These are phyloP conservation scores for Sinodicranocentrus sp. DNA, from an alignment of 2,888 invertebrate genomes.

Conservation along the genomic window DNA sequence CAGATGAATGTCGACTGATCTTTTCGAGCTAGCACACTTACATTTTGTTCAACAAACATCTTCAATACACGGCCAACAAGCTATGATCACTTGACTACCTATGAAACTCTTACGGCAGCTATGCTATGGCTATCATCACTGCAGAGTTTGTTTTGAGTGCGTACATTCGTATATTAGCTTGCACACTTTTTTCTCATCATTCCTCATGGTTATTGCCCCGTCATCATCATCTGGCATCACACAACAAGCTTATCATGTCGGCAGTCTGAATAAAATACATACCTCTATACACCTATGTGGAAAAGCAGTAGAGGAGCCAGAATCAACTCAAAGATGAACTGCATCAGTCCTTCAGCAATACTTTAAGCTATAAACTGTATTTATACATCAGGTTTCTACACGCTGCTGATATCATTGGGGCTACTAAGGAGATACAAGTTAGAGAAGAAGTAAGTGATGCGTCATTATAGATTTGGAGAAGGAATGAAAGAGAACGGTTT, in stretches of 20 bases:
- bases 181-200: constrained; percentile 45
- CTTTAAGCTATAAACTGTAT: too few species aligned
- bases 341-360: too few species aligned
- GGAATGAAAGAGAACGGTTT: constrained; percentile 13
- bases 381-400: too few species aligned
- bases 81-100: background rate
- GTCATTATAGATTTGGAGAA: constrained; percentile 17
- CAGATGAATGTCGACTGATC: constrained; percentile 68
- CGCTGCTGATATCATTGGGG: too few species aligned
- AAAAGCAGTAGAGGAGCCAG: too few species aligned
- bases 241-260: background rate
- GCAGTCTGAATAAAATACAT: background rate
- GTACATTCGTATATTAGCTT: too few species aligned
- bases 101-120: background rate
- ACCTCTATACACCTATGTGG: too few species aligned
- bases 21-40: constrained; percentile 1
- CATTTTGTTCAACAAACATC: constrained; percentile 19
- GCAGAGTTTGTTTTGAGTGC: too few species aligned
- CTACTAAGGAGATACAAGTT: background rate
- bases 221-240: constrained; percentile 49
- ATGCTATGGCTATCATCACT: constrained; percentile 10
- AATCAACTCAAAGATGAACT: too few species aligned
- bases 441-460: constrained; percentile 1
- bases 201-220: constrained; percentile 67
- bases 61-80: background rate